Percentiles rank a stretch among this genome's conserved stretches.
These are phyloP conservation scores for Myiagra hebetior DNA, from an alignment of 2,113 vertebrate genomes.

Conservation along the genomic window DNA sequence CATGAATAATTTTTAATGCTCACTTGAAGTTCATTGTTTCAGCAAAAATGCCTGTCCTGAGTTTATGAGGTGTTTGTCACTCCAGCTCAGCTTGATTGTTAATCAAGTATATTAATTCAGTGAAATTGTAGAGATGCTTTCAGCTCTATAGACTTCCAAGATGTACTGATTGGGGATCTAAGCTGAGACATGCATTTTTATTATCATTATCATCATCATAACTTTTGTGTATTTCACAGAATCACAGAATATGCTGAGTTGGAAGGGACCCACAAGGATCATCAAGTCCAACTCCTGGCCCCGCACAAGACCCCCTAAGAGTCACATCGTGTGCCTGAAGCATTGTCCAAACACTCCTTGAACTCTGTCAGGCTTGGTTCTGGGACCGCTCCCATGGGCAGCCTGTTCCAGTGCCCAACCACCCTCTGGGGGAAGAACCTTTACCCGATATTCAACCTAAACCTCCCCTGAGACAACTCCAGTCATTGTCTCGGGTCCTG, in stretches of 20 bases:
- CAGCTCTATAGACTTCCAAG: background rate
- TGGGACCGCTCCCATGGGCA: accelerated
- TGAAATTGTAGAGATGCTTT: background rate
- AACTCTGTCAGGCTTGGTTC: background rate
- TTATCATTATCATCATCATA: background rate
- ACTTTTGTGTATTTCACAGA: background rate
- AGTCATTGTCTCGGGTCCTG: background rate
- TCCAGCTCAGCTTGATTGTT: background rate
- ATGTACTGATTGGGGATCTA: background rate
- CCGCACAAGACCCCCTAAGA: background rate
- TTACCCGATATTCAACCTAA: background rate
- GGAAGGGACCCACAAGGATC: background rate
- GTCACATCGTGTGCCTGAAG: background rate
- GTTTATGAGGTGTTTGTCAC: background rate
- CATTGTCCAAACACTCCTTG: background rate
- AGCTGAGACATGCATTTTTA: background rate
- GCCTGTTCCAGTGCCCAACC: background rate
- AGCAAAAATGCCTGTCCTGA: background rate
- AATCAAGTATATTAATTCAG: background rate
- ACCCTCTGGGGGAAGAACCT: background rate
- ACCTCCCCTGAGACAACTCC: background rate
- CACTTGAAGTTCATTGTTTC: background rate
- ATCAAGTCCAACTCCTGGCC: background rate
- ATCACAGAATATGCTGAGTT: background rate
- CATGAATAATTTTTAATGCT: background rate